These are phyloP conservation scores for Oophaga sylvatica DNA, from an alignment of 2,797 vertebrate genomes.

Conservation along the genomic window DNA sequence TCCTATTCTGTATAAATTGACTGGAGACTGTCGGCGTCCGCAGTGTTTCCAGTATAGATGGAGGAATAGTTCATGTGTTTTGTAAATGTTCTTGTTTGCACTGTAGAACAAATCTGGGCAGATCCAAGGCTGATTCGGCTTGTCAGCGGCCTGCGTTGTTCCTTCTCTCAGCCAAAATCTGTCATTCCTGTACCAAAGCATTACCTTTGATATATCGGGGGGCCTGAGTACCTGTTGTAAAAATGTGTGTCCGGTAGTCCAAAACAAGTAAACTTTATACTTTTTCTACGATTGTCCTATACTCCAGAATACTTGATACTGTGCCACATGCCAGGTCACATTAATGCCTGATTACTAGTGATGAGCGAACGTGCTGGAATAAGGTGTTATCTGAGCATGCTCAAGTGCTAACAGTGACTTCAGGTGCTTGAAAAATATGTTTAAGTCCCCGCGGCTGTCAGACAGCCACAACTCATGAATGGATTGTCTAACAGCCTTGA, in stretches of 20 bases:
- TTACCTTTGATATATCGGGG: neutral
- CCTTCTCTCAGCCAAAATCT: neutral
- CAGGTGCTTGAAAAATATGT: too few species aligned
- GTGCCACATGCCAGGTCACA: neutral
- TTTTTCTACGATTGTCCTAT: constrained; percentile 7
- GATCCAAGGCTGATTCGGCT: neutral
- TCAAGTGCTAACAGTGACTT: too few species aligned
- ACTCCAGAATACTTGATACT: neutral
- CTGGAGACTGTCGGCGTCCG: neutral
- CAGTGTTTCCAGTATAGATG: neutral
- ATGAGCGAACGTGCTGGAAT: too few species aligned
- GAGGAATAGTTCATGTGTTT: neutral
- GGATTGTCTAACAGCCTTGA: too few species aligned
- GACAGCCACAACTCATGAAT: too few species aligned
- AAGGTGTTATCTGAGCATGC: too few species aligned
- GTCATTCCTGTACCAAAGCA: constrained; percentile 39
- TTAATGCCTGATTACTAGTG: neutral
- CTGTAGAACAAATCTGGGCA: neutral
- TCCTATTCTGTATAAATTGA: neutral
- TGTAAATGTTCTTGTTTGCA: neutral
- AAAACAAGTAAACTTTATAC: neutral
- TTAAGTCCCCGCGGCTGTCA: too few species aligned
- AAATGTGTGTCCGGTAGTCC: neutral
- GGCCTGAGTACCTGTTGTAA: neutral
- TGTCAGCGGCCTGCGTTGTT: neutral